Evolutionary conservation across 2,888 invertebrate genomes (phyloP), one percentile per base, ranked within the genome.

Genomic region (Volucella zonaria): DNA sequence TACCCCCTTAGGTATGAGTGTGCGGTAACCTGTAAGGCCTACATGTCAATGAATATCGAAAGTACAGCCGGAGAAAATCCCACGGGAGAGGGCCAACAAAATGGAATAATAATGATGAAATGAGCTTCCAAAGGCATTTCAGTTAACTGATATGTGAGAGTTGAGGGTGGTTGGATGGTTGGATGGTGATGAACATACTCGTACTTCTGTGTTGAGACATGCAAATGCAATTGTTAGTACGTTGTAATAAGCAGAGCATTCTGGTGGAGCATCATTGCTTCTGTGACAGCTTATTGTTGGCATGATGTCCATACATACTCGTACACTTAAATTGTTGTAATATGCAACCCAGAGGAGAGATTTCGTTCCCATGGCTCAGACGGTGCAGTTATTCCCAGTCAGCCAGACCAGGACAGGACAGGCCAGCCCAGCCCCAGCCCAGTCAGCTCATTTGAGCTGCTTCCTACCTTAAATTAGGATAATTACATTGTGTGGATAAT

Each of bases 1-100:
- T 31, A 58, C 42, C 58, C 43, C 66, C 73, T 8, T 18, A 49
- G 61, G 62, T 49, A 67, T 10, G 49, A 45, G 45, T 61, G 45
- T 61, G 31, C 12, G 23, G 11, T 51, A 52, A 81, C 71, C 42
- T 70, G 70, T 58, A 23, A 62, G 58, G 64, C 61, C 52, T 38
- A 23, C 40, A 52, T 76, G 61, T 54, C 77, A 56, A 77, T 77
- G 56, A 62, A 62, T 61, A 77, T 82, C 62, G 89, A 90, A 89
- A 89, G 87, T 88, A 88, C 90, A 90, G 90, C 89, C 90, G 90
- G 87, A 77, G 87, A 87, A 88, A 89, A 89, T 90, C 90, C 90
- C 90, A 90, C 89, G 90, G 88, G 88, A 54, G 51, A 11, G 66
- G 61, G 47, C 45, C 58, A 52, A 68, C 59, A 49, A 77, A 73